phyloP scores from a whole-genome alignment of 2,797 vertebrate genomes.

The Epinephelus awoara region DNA sequence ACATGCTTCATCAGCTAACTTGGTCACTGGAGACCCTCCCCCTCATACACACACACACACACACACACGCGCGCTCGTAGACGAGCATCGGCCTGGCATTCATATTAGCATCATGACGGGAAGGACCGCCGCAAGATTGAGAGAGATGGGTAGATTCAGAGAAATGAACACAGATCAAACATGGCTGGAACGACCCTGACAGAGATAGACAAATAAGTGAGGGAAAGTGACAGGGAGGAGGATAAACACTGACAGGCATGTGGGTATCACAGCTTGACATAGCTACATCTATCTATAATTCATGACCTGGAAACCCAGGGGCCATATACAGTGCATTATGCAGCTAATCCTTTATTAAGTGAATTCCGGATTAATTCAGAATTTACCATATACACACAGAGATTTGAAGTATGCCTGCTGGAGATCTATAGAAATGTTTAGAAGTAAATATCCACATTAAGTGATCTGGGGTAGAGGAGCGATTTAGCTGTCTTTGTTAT shows the following conservation, averaged over 20 bases:
- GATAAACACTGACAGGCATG: conserved; percentile 52
- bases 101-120: conserved; percentile 28
- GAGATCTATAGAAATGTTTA: conserved; percentile 30
- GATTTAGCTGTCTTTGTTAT: conserved; percentile 19
- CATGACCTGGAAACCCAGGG: conserved; percentile 56
- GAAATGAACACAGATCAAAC: conserved; percentile 28
- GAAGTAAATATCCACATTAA: conserved; percentile 13
- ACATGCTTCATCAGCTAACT: conserved; percentile 82
- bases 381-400: conserved; percentile 23
- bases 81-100: conserved; percentile 17
- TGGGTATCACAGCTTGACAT: conserved; percentile 71
- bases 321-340: conserved; percentile 56
- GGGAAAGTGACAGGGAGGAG: conserved; percentile 40
- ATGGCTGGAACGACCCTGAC: conserved; percentile 16
- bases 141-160: conserved; percentile 22
- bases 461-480: not conserved
- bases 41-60: conserved; percentile 14
- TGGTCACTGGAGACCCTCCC: conserved; percentile 74
- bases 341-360: conserved; percentile 56
- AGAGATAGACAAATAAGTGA: conserved; percentile 41
- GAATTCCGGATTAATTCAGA: conserved; percentile 43
- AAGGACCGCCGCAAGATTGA: conserved; percentile 21
- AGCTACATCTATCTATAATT: conserved; percentile 73
- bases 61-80: conserved; percentile 15
- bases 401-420: conserved; percentile 16